A percentile compares a stretch with the other conserved stretches of the same genome.
phyloP scores from a whole-genome alignment of 1,140 invertebrate species.

The Aphaenogaster rudis region DNA sequence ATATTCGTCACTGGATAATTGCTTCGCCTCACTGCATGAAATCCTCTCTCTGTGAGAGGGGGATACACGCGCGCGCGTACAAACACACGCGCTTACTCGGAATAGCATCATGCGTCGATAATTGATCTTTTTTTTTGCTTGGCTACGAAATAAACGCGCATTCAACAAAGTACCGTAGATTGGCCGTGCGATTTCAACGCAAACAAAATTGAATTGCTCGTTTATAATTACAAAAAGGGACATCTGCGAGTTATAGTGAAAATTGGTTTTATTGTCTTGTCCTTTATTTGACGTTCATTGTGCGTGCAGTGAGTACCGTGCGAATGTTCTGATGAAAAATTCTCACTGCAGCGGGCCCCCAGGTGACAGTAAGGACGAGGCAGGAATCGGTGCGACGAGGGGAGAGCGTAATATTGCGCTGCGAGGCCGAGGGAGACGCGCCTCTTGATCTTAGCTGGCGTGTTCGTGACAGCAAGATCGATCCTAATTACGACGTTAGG shows the following conservation, averaged over 20 bases:
- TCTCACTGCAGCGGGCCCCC: slow-evolving; percentile 83
- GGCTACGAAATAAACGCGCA: slow-evolving; percentile 39
- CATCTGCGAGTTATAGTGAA: slow-evolving; percentile 2
- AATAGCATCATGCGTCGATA: slow-evolving; percentile 47
- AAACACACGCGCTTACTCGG: slow-evolving; percentile 6
- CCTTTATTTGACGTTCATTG: slow-evolving; percentile 10
- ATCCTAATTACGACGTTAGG: slow-evolving; percentile 87
- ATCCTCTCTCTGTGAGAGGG: slow-evolving; percentile 8
- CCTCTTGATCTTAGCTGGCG: slow-evolving; percentile 89
- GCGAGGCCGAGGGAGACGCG: slow-evolving; percentile 89
- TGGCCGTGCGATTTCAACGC: slow-evolving; percentile 24
- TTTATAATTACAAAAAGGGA: slow-evolving; percentile 28
- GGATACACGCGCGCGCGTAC: background rate
- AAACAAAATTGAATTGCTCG: slow-evolving; percentile 41
- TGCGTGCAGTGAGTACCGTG: background rate
- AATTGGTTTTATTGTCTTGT: slow-evolving; percentile 42
- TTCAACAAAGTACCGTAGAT: slow-evolving; percentile 39
- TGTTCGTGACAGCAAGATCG: slow-evolving; percentile 85
- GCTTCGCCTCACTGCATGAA: slow-evolving; percentile 60
- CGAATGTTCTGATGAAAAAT: slow-evolving; percentile 34
- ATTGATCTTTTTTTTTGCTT: slow-evolving; percentile 53
- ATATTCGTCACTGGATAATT: slow-evolving; percentile 64
- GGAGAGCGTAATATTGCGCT: slow-evolving; percentile 87
- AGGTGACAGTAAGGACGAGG: slow-evolving; percentile 83
- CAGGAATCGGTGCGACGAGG: slow-evolving; percentile 87